Conservation (phyloP, 1,140 invertebrate genomes). For the Carposina sasakii region DNA sequence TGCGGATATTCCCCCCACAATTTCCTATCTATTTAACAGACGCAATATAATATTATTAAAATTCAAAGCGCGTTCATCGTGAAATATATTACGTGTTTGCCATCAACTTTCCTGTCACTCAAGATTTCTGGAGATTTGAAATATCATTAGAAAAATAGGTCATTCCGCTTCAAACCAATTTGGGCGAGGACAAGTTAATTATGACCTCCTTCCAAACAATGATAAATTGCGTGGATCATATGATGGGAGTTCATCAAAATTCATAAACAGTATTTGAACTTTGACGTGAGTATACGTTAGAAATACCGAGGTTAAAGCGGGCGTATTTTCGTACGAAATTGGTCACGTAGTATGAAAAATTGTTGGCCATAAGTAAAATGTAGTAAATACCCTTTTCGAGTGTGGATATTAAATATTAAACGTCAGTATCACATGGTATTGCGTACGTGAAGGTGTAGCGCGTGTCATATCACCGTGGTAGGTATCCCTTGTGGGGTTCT, state of each 20-base stretch:
- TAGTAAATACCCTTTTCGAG: no score
- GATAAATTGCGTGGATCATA: slow-evolving; percentile 47
- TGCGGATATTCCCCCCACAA: no score
- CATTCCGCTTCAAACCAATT: slow-evolving; percentile 32
- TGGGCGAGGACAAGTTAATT: slow-evolving; percentile 53
- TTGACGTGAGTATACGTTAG: slow-evolving; percentile 44
- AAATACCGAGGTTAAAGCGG: slow-evolving; percentile 43
- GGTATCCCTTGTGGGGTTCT: no score
- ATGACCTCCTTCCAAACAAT: slow-evolving; percentile 49
- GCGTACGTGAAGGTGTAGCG: no score
- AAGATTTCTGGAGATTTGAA: not conserved
- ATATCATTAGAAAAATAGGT: slow-evolving; percentile 40
- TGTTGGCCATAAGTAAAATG: no score
- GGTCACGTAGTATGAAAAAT: slow-evolving; percentile 34
- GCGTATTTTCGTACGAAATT: slow-evolving; percentile 22
- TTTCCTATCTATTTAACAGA: no score
- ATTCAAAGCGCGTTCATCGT: no score
- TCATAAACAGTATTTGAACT: slow-evolving; percentile 53
- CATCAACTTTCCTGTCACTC: not conserved
- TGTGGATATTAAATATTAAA: no score
- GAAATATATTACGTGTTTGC: no score
- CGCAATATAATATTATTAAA: no score
- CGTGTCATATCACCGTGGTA: no score
- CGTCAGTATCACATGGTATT: no score
- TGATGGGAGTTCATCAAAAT: slow-evolving; percentile 48